Conservation (phyloP, 2,888 invertebrate genomes). For the Ligdia adustata region DNA sequence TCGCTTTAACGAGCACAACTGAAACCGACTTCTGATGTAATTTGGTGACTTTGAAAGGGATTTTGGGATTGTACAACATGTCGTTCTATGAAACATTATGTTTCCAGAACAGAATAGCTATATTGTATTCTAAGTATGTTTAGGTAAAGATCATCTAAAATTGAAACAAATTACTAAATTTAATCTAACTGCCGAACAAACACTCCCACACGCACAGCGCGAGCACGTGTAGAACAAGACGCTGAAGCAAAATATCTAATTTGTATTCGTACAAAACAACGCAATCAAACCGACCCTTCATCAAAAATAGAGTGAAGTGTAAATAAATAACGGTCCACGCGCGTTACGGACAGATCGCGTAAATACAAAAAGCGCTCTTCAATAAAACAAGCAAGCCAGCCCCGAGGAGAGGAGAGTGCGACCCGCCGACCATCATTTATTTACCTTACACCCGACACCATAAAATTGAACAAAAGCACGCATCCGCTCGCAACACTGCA, state of each 20-base stretch:
- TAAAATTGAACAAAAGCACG: constrained; percentile 42
- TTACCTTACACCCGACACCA: constrained; percentile 39
- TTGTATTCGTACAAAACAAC: constrained; percentile 3
- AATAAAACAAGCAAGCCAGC: constrained; percentile 42
- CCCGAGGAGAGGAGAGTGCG: constrained; percentile 40
- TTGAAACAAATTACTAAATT: too few species aligned
- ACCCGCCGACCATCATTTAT: constrained; percentile 42
- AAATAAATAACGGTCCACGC: constrained; percentile 31
- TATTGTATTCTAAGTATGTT: too few species aligned
- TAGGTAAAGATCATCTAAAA: too few species aligned
- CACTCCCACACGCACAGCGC: too few species aligned
- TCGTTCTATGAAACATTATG: neutral
- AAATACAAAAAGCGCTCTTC: constrained; percentile 39
- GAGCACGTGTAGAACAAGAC: too few species aligned
- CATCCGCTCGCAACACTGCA: constrained; percentile 49
- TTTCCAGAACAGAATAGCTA: too few species aligned
- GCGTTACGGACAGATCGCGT: constrained; percentile 29
- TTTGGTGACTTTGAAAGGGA: constrained; percentile 18
- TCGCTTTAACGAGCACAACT: constrained; percentile 20
- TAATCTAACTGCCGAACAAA: too few species aligned
- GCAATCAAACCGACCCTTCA: constrained; percentile 29
- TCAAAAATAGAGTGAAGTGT: constrained; percentile 32
- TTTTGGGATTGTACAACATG: constrained; percentile 9
- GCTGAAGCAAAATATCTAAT: constrained; percentile 10
- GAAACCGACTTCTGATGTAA: constrained; percentile 19